Evolutionary conservation across 2,888 invertebrate genomes (phyloP), one percentile per base, ranked within the genome.

Genomic region (Villa cingulata): DNA sequence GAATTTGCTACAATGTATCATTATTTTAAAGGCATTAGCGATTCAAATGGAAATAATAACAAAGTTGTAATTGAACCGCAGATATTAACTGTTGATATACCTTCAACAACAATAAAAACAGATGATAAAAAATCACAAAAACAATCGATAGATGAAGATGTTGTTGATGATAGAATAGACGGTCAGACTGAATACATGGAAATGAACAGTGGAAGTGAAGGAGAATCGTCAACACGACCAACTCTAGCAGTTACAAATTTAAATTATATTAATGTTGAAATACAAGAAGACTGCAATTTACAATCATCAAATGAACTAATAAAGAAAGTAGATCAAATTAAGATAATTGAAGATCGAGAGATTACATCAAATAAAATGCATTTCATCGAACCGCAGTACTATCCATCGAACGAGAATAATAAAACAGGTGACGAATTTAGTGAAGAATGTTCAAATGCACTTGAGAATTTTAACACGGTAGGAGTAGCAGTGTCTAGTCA

Each of bases 1-100:
- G 86, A 87, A 65, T 83, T 88, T 62, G 82, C 85, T 44, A 86
- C 81, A 62, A 85, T 87, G 79, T 89, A 88, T 64, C 82, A 85
- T 59, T 86, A 86, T 64, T 74, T 88, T 59, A 87, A 86, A 66
- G 85, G 84, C 54, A 82, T 86, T 68, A 73, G 73, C 56, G 77
- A 79, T 52, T 67, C 61, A 27, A 51, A 45, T 41, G 51, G 46
- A 53, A 52, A 29, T 49, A 54, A 49, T 32, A 55, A 45, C 16
- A 56, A 62, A 45, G 60, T 63, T 16, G 58, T 65, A 29, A 60
- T 66, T 17, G 76, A 75, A 39, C 64, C 67, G 2, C 65, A 69
- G 39, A 37, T 7, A 12, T 32, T 32, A 32, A 32, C 29, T 39
- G 23, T 9, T 39, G 37, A 41, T 37, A 12, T 36, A 44, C 36